These are phyloP conservation scores for Spea bombifrons DNA, from an alignment of 2,113 vertebrate species.

Conservation along the genomic window DNA sequence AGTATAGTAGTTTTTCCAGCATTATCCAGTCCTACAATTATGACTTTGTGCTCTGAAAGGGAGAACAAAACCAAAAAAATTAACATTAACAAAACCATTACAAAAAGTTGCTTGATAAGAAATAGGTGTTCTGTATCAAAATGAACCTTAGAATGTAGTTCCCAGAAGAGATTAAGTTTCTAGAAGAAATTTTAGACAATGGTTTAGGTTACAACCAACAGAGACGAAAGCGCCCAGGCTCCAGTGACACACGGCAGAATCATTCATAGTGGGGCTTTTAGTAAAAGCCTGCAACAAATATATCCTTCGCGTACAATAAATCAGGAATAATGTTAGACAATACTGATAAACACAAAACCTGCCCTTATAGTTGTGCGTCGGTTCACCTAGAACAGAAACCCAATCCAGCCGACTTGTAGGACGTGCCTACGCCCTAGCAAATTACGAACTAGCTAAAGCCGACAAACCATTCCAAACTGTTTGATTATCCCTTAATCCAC, in stretches of 20 bases:
- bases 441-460: no score
- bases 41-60: slow-evolving; percentile 96
- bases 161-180: not conserved
- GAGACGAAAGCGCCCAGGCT: not conserved
- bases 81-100: not conserved
- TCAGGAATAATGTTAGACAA: no score
- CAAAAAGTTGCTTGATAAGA: no score
- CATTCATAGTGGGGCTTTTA: not conserved
- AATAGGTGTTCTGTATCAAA: not conserved
- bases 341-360: no score
- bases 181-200: not conserved
- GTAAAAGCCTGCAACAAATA: no score
- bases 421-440: no score
- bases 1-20: slow-evolving; percentile 98
- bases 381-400: no score
- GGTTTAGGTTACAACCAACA: not conserved
- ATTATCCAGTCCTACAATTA: slow-evolving; percentile 98
- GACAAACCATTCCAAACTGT: no score
- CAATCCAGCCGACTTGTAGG: no score
- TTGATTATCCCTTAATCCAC: no score
- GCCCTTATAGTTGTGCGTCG: no score
- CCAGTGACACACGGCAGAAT: not conserved
- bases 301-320: no score
- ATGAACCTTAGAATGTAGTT: not conserved
- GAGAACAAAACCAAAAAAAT: slow-evolving; percentile 12